phyloP scores from a whole-genome alignment of 2,113 vertebrate species.

The Protobothrops mucrosquamatus region DNA sequence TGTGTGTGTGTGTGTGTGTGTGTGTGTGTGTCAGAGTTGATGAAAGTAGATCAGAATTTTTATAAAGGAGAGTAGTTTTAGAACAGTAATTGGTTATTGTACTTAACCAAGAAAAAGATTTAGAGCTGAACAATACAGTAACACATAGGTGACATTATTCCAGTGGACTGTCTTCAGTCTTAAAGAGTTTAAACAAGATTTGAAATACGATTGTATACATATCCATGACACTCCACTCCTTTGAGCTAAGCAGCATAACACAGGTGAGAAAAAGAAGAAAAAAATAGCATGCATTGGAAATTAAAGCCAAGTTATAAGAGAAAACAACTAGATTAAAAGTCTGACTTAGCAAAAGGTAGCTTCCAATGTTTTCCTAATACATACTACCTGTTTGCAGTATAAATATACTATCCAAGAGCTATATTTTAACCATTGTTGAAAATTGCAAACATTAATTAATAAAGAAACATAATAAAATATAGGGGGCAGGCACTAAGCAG shows the following conservation, averaged over 20 bases:
- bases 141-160: conserved; percentile 35
- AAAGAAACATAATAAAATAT: neutral
- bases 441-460: neutral
- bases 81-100: conserved; percentile 42
- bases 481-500: neutral
- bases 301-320: too few species aligned
- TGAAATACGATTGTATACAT: neutral
- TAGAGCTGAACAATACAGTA: conserved; percentile 37
- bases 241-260: too few species aligned
- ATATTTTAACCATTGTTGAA: neutral
- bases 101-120: conserved; percentile 35
- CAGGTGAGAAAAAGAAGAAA: too few species aligned
- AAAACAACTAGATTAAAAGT: too few species aligned
- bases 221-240: too few species aligned
- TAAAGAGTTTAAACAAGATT: neutral
- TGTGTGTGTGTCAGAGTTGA: conserved; percentile 15
- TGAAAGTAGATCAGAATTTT: conserved; percentile 52
- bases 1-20: conserved; percentile 27
- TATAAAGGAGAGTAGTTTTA: conserved; percentile 25
- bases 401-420: neutral
- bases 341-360: too few species aligned
- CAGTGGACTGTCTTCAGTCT: conserved; percentile 12
- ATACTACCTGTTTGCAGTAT: neutral
- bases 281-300: too few species aligned
- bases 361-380: neutral